Conservation (phyloP, 2,888 invertebrate species). For the Xiphydria camelus region DNA sequence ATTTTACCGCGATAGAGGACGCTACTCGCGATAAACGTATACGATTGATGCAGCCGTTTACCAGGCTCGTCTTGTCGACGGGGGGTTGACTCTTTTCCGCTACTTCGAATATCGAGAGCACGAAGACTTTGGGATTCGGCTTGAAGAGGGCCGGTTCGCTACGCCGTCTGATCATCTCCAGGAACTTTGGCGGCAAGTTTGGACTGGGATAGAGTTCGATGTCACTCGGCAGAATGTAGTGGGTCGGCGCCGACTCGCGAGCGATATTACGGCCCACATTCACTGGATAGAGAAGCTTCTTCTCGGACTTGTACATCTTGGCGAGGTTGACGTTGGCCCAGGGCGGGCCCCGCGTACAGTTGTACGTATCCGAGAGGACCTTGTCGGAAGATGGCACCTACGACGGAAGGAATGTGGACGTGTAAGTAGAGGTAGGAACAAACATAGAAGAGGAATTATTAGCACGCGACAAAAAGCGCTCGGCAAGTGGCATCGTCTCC, state of each 20-base stretch:
- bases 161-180: conserved; percentile 81
- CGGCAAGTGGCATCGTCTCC: too few relatives aligned
- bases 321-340: conserved; percentile 67
- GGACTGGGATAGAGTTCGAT: conserved; percentile 91
- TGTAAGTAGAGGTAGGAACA: too few relatives aligned
- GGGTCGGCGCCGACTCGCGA: conserved; percentile 78
- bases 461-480: too few relatives aligned
- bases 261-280: conserved; percentile 91
- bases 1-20: too few relatives aligned
- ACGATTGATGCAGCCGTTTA: too few relatives aligned
- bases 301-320: conserved; percentile 76
- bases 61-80: conserved; percentile 53
- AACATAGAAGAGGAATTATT: too few relatives aligned
- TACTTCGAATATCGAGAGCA: conserved; percentile 88
- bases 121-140: conserved; percentile 76
- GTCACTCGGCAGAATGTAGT: conserved; percentile 83
- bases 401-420: conserved; percentile 35
- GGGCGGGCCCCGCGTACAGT: conserved; percentile 74
- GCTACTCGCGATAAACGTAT: too few relatives aligned
- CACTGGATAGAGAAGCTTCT: conserved; percentile 84
- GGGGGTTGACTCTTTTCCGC: conserved; percentile 62
- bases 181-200: conserved; percentile 76
- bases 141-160: conserved; percentile 66
- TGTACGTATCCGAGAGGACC: conserved; percentile 67
- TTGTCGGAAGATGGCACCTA: conserved; percentile 71